Evolutionary conservation across 2,797 vertebrate genomes (phyloP), one percentile per base, ranked within the genome.

Genomic region (Peromyscus nudipes): DNA sequence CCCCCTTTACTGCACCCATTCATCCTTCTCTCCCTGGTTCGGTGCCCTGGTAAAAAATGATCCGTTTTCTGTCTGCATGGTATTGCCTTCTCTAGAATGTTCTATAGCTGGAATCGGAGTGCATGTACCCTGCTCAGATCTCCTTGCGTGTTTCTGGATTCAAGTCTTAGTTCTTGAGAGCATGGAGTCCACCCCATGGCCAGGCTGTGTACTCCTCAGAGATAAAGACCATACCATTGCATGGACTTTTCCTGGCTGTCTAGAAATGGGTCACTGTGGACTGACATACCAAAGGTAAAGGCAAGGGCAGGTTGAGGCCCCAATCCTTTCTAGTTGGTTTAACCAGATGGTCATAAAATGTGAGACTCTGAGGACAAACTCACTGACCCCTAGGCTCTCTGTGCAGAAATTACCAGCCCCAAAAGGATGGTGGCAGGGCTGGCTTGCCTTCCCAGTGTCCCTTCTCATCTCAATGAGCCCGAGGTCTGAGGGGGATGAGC

Each of bases 1-100:
- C 9, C 52, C 76, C 0, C n/a, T 7, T 0, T 11, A 23, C 12
- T 25, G 10, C 21, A 0, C 10, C 75, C 73, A 0, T 6, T 13
- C 67, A 17, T 9, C 40, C 31, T 25, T 27, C 13, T 37, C 13
- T 29, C 12, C 4, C 43, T 17, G 7, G 46, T 29, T 31, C 43
- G 4, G 23, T 40, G 6, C 21, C 55, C 31, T 34, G 25, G 27
- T 64, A 60, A 80, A n/a, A 6, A 31, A 57, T 9, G 19, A 21
- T 75, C n/a, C 34, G 34, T 40, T 37, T 19, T 14, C 37, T 19
- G 21, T 57, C 81, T 37, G 27, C 10, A 1, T 4, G 49, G n/a
- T 37, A 31, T 17, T 92, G 46, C 19, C 52, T 95, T 77, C 64
- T 92, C 52, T 73, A 76, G 83, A 52, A 40, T n/a, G 46, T 52